A percentile compares a stretch with the other conserved stretches of the same genome.
Evolutionary conservation across 2,797 vertebrate genomes (phyloP).

Genomic region (Chelon auratus): DNA sequence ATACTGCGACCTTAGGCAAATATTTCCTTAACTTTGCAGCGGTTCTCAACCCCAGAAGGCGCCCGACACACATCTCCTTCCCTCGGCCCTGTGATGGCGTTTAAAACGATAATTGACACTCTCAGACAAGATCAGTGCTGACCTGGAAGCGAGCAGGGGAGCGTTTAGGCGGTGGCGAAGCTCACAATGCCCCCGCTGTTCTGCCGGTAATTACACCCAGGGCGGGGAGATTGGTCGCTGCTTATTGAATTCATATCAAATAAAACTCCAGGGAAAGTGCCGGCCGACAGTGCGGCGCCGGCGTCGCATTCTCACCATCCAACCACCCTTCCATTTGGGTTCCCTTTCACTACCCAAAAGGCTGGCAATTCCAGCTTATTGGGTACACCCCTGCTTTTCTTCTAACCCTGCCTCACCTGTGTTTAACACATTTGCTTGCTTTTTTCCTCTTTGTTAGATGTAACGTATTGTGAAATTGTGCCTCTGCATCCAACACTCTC

Average conservation of each 20-base stretch:
- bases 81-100: constrained; percentile 56
- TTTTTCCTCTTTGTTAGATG: constrained; percentile 28
- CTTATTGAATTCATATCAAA: constrained; percentile 86
- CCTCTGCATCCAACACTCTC: constrained; percentile 28
- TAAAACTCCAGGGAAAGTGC: constrained; percentile 69
- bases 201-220: constrained; percentile 81
- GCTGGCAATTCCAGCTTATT: neutral
- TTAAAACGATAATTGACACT: constrained; percentile 85
- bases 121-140: constrained; percentile 82
- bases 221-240: constrained; percentile 70
- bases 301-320: constrained; percentile 42
- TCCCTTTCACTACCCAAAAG: constrained; percentile 19
- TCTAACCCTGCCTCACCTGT: neutral
- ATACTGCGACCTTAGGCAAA: constrained; percentile 53
- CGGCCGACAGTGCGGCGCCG: constrained; percentile 22
- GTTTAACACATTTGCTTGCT: constrained; percentile 13
- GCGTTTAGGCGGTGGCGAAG: constrained; percentile 71
- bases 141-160: constrained; percentile 77
- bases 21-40: constrained; percentile 57
- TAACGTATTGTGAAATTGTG: constrained; percentile 15
- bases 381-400: neutral
- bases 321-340: constrained; percentile 16
- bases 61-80: neutral
- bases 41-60: constrained; percentile 9
- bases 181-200: constrained; percentile 78